Percentiles rank a stretch among this genome's conserved stretches.
These are phyloP conservation scores for Antigone vipio DNA, from an alignment of 2,113 vertebrate species.

Conservation along the genomic window DNA sequence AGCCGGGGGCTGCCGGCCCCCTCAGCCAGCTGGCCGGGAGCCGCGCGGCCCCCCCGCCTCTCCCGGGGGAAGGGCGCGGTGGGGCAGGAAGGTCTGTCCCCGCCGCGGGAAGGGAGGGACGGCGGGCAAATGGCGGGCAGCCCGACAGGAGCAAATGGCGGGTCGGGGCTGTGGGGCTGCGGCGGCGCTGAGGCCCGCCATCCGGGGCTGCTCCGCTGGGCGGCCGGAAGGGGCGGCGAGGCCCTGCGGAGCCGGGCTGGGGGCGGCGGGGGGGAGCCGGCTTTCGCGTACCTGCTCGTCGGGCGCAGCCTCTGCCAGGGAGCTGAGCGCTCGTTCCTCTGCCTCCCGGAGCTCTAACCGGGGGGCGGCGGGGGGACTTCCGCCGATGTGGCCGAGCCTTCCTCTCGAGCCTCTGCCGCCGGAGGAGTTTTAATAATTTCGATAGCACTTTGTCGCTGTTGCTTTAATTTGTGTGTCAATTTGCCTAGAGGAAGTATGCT, in stretches of 20 bases:
- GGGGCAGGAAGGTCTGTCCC: not conserved
- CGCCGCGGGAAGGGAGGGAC: no score
- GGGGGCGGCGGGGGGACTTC: not conserved
- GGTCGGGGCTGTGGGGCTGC: not conserved
- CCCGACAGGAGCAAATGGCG: not conserved
- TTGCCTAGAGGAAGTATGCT: not conserved
- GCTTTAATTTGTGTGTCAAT: no score
- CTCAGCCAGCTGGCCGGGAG: not conserved
- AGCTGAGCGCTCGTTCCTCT: no score
- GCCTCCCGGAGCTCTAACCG: not conserved
- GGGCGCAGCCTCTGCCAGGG: not conserved
- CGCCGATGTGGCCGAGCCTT: accelerated
- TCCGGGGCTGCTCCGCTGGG: no score
- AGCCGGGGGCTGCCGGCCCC: not conserved
- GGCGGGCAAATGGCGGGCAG: not conserved
- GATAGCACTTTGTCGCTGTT: accelerated
- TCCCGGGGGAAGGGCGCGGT: not conserved
- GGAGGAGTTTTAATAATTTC: not conserved
- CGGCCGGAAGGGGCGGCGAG: not conserved
- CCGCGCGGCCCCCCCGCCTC: no score
- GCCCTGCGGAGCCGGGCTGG: not conserved
- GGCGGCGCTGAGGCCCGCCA: not conserved
- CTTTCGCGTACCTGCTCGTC: not conserved
- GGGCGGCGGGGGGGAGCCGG: not conserved
- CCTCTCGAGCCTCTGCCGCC: not conserved